Conservation (phyloP, 35 echinoderm and acorn worm species). For the Nesometra sesokonis region DNA sequence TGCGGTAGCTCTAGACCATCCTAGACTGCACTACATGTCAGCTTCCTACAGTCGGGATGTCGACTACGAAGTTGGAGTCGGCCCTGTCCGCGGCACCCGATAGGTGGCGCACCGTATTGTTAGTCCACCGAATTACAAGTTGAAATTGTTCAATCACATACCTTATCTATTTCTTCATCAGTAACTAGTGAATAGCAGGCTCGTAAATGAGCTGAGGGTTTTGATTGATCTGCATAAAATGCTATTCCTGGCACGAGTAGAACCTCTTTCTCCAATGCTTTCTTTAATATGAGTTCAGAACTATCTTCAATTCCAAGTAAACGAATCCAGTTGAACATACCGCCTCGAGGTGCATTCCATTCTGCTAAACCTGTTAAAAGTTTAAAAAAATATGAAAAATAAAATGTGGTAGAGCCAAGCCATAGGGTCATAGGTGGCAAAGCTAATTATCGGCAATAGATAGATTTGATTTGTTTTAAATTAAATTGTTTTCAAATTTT, state of each 20-base stretch:
- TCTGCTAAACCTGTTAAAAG: constrained; percentile 93
- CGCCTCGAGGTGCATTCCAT: constrained; percentile 62
- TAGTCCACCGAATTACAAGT: no score
- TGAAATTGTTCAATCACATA: neutral
- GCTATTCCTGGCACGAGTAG: constrained; percentile 76
- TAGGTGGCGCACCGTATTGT: no score
- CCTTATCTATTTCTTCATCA: constrained; percentile 75
- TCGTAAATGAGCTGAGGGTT: constrained; percentile 42
- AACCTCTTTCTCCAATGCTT: constrained; percentile 74
- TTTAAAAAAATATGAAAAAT: neutral
- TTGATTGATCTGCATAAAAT: constrained; percentile 24
- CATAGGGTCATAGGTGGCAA: no score
- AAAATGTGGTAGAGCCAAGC: neutral
- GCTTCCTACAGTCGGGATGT: no score
- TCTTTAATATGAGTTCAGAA: constrained; percentile 53
- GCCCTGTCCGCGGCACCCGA: no score
- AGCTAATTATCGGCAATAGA: no score
- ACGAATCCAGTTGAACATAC: constrained; percentile 61
- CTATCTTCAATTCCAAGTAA: constrained; percentile 57
- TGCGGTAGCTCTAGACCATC: no score
- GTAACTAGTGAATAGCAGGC: constrained; percentile 68
- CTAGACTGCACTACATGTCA: no score
- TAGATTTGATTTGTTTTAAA: no score
- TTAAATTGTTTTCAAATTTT: no score
- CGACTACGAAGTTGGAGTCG: no score